Evolutionary conservation across 2,113 vertebrate species (phyloP).

Genomic region (Cochlearius cochlearius): DNA sequence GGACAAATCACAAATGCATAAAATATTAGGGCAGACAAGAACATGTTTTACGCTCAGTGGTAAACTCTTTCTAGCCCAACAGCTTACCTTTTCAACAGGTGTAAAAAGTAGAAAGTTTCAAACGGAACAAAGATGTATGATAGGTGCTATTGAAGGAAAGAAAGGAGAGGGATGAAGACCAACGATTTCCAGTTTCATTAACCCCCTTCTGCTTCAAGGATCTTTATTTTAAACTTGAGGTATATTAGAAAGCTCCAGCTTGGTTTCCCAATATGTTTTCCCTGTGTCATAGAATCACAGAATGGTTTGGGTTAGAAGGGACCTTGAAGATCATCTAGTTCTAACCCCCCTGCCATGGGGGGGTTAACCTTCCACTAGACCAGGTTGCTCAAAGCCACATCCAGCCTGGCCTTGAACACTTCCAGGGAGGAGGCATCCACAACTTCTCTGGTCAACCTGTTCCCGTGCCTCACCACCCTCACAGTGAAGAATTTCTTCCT

Average conservation of each 20-base stretch:
- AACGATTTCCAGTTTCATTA: conserved; percentile 27
- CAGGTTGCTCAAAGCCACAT: too few relatives aligned
- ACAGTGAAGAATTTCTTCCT: too few relatives aligned
- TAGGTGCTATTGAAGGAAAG: neutral
- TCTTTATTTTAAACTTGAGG: conserved; percentile 50
- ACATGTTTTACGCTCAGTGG: neutral
- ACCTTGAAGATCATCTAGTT: too few relatives aligned
- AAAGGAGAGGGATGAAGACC: neutral
- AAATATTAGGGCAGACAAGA: neutral
- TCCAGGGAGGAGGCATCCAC: too few relatives aligned
- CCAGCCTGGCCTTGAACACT: too few relatives aligned
- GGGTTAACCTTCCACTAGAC: too few relatives aligned
- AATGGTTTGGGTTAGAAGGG: too few relatives aligned
- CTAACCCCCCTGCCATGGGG: too few relatives aligned
- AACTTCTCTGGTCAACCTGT: too few relatives aligned
- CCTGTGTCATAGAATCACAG: neutral
- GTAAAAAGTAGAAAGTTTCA: neutral
- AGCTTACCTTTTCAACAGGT: neutral
- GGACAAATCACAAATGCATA: neutral
- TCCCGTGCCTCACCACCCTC: too few relatives aligned
- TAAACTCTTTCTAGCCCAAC: neutral
- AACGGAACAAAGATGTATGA: neutral
- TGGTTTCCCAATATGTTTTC: conserved; percentile 56
- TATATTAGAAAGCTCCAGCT: conserved; percentile 51
- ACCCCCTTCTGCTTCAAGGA: conserved; percentile 43